Base-by-base conservation (phyloP, 1,140 invertebrate genomes). In the Trachelipus rathkii region DNA sequence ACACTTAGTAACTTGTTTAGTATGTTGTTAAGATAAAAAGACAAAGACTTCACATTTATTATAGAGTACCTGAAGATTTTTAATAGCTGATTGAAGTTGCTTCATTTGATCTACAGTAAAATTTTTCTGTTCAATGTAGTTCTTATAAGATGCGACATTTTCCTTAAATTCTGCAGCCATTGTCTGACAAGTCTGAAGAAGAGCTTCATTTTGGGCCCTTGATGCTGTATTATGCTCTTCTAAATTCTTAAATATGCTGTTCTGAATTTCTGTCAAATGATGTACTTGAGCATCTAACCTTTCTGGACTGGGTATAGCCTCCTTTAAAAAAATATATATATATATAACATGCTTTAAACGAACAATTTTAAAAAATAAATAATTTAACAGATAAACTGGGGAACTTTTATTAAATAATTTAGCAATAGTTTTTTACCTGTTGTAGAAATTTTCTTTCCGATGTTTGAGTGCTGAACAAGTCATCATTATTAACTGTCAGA, bases 231-330 rank as follows among this genome's bases (percentile, higher is more conserved):
- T 82, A 46, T 82, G 81, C 66, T 82, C 79, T 70, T 78, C 75
- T 45, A 82, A 75, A 44, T 78, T 80, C 72, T 77, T 80, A 1
- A 82, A 44, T 19, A 74, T 79, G 46, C 73, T 74, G 50, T 82
- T 78, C 71, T 84, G 82, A 19, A 81, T 76, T 43, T 82, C 78
- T 50, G 84, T 82, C 46, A 88, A 73, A 10, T 85, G 89, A 72
- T 91, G 88, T 43, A 93, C 88, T 84, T 93, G 91, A n/a, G 89
- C 90, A 82, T 93, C 92, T 19, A 93, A 86, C 79, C 89, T 87
- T 84, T 92, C 91, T 5, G 92, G 90, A 84, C 90, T 91, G 19
- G 89, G 90, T 24, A 89, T 85, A 53, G 89, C 87, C 84, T 92
- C 91, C n/a, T 46, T 72, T 70, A 43, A 13, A 33, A 1, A 33